Base-by-base conservation (phyloP, 2,888 invertebrate species). In the Dicycla oo region DNA sequence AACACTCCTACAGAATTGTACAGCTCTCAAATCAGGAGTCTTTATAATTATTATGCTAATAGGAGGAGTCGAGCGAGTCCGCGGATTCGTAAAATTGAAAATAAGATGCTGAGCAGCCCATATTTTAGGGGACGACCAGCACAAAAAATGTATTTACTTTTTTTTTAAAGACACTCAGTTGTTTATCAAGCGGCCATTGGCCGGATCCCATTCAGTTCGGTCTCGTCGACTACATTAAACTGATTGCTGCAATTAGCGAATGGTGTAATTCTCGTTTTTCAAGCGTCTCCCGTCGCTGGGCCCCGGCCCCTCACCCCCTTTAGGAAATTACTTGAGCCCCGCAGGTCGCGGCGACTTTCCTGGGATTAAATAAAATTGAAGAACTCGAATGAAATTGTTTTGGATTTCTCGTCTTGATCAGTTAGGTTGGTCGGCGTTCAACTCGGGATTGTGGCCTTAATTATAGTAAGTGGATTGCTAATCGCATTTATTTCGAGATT, bases 221-320 rank as follows among this genome's bases (percentile, higher is more conserved):
- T 91, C 92, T 92, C 91, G 94, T 91, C 93, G 94, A 94, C 94
- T 95, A 95, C 95, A 95, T 95, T 95, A 95, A 93, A 95, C 93
- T 95, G 95, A 95, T 95, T 95, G 94, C 95, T 91, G 94, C 94
- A 95, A 95, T 95, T 95, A 95, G 94, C 91, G 95, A 93, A 94
- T 94, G 95, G 94, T 94, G 94, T 94, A 94, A 94, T 94, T 94
- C 94, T 93, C 95, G 94, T 94, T 94, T 94, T 94, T 94, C 94
- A 94, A 91, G 90, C 91, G 84, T 88, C 91, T 85, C 90, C 87
- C 87, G 75, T 69, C 84, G 51, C 40, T 65, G 65, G 68, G 68
- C 68, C 65, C 68, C 30, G 80, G 70, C 86, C 81, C 86, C 81
- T 75, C 73, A 70, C 85, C 88, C 91, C 91, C 89, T 78, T 86